These are phyloP conservation scores for Ptychoptera contaminata DNA, from an alignment of 2,888 invertebrate species.

Conservation along the genomic window DNA sequence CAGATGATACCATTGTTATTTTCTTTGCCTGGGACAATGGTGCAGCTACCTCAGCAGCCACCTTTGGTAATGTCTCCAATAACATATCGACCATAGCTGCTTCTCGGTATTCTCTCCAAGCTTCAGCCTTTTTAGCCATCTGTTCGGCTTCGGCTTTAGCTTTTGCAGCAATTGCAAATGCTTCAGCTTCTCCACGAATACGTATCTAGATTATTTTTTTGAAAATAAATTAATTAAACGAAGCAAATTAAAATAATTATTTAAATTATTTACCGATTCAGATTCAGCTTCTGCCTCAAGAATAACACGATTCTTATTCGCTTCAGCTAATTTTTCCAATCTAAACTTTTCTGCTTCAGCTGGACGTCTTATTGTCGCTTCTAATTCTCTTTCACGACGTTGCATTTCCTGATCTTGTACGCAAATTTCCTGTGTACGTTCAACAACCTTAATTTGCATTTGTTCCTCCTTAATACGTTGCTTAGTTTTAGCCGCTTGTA, in stretches of 20 bases:
- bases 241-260: conserved; percentile 2
- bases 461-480: conserved; percentile 93
- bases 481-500: conserved; percentile 90
- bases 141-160: conserved; percentile 94
- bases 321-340: conserved; percentile 88
- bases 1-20: conserved; percentile 92
- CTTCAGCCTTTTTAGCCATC: conserved; percentile 94
- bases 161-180: conserved; percentile 85
- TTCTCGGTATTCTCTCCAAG: conserved; percentile 90
- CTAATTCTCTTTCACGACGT: conserved; percentile 79
- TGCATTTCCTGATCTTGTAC: conserved; percentile 94
- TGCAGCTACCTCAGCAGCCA: conserved; percentile 92
- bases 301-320: conserved; percentile 72
- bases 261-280: conserved; percentile 46
- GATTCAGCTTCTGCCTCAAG: conserved; percentile 93
- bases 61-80: conserved; percentile 84
- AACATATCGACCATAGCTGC: conserved; percentile 96
- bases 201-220: conserved; percentile 30
- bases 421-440: conserved; percentile 81
- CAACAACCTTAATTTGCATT: conserved; percentile 90
- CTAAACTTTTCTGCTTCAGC: conserved; percentile 90
- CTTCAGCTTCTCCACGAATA: conserved; percentile 78
- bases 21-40: conserved; percentile 89
- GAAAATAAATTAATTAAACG: conserved; percentile 1
- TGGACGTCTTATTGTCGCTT: conserved; percentile 82